Conservation (phyloP, 2,888 invertebrate species). For the Arctia plantaginis region DNA sequence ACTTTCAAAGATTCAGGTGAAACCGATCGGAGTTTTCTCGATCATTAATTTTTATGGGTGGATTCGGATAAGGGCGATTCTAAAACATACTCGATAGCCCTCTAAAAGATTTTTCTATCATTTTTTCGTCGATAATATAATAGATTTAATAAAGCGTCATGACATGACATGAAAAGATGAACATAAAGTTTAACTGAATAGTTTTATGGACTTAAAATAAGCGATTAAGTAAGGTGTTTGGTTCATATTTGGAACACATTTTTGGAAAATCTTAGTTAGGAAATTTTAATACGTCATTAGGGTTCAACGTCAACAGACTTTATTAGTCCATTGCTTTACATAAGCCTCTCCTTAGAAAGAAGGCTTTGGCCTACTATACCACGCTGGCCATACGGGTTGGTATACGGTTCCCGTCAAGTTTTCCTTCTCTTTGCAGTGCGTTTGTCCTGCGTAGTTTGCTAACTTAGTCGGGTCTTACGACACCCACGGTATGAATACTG, state of each 20-base stretch:
- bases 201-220: background rate
- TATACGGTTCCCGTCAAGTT: too few relatives aligned
- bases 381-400: too few relatives aligned
- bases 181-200: constrained; percentile 14
- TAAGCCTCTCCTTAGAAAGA: too few relatives aligned
- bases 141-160: constrained; percentile 27
- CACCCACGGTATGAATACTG: too few relatives aligned
- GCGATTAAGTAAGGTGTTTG: background rate
- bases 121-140: constrained; percentile 39
- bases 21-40: constrained; percentile 34
- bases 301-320: too few relatives aligned
- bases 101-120: constrained; percentile 29
- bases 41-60: constrained; percentile 53
- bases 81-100: constrained; percentile 35
- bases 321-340: too few relatives aligned
- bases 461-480: too few relatives aligned
- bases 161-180: constrained; percentile 29
- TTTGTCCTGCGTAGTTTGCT: too few relatives aligned
- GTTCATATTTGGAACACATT: background rate
- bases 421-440: too few relatives aligned
- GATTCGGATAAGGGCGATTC: constrained; percentile 33
- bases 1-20: constrained; percentile 41
- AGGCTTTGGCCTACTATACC: too few relatives aligned
- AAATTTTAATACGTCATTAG: too few relatives aligned
- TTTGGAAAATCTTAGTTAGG: background rate